Percentiles rank a stretch among this genome's conserved stretches.
These are phyloP conservation scores for Malaclemys terrapin DNA, from an alignment of 2,113 vertebrate species.

Conservation along the genomic window DNA sequence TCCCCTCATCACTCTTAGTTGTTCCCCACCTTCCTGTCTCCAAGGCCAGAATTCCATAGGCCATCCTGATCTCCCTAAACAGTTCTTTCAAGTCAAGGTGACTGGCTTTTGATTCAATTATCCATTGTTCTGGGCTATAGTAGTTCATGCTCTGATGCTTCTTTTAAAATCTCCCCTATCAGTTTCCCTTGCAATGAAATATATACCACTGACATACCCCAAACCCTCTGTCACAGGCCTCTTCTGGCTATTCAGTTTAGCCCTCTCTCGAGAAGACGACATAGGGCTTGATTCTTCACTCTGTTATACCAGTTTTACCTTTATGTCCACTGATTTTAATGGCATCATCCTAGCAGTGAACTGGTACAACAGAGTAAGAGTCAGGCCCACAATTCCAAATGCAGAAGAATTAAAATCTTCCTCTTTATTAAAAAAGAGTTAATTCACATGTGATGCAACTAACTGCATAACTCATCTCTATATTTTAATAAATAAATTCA, in stretches of 20 bases:
- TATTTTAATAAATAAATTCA: neutral
- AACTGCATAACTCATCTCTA: neutral
- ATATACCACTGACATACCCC: neutral
- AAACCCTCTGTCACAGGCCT: neutral
- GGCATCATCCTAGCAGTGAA: neutral
- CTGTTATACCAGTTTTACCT: accelerated
- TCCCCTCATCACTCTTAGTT: neutral
- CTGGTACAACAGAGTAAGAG: neutral
- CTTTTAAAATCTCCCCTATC: neutral
- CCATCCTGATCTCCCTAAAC: neutral
- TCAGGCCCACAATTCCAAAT: neutral
- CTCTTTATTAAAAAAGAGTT: neutral
- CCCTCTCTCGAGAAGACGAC: neutral
- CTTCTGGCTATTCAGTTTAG: neutral
- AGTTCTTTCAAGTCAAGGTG: neutral
- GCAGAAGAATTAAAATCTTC: neutral
- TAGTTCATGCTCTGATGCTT: neutral
- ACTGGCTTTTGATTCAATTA: neutral
- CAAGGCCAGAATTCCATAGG: neutral
- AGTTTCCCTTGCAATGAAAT: neutral
- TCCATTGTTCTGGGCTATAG: neutral
- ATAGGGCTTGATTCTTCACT: neutral
- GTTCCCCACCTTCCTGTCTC: neutral
- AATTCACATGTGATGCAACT: neutral
- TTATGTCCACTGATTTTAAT: neutral